Base-by-base conservation (phyloP, 2,888 invertebrate genomes). In the Amphipoea oculea region DNA sequence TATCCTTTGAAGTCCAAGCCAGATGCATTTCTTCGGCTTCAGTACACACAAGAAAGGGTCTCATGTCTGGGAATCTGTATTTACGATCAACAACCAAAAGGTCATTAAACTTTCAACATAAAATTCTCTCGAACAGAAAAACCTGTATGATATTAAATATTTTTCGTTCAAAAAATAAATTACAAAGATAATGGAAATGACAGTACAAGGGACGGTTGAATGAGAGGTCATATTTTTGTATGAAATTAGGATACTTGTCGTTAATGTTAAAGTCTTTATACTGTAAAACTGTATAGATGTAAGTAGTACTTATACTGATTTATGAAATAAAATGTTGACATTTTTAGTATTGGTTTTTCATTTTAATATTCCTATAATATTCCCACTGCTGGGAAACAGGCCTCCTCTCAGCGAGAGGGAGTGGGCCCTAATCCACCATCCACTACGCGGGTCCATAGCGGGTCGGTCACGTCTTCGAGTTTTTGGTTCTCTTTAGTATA, bases 301-400 rank as follows among this genome's bases (percentile, higher is more conserved):
- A 94, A 94, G 92, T 94, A 95, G 93, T 93, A 95, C 93, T 95
- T 95, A 94, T 95, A 96, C 94, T 94, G 94, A 94, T 96, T 96
- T 95, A 96, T 94, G 92, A 96, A 81, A 96, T 96, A 96, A 96
- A 96, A 96, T 96, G 96, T 96, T 96, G 96, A 96, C 93, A 93
- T 95, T 96, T 95, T 91, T 91, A 80, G 60, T 67, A 45, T 48
- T 65, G 11, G 17, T 81, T 17, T 82, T 81, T 69, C 0, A 42
- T 69, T 80, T 80, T n/a, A 60, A n/a, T n/a, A n/a, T n/a, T n/a
- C 11, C n/a, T 11, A 11, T 57, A 57, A n/a, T n/a, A n/a, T 60
- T 60, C 11, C 54, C 20, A 54, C 20, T 20, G 54, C 54, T 51
- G 57, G 54, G 20, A 54, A 0, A 20, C 20, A 54, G 54, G 20